These are phyloP conservation scores for Sinocyclocheilus anophthalmus DNA, from an alignment of 2,113 vertebrate species.

Conservation along the genomic window DNA sequence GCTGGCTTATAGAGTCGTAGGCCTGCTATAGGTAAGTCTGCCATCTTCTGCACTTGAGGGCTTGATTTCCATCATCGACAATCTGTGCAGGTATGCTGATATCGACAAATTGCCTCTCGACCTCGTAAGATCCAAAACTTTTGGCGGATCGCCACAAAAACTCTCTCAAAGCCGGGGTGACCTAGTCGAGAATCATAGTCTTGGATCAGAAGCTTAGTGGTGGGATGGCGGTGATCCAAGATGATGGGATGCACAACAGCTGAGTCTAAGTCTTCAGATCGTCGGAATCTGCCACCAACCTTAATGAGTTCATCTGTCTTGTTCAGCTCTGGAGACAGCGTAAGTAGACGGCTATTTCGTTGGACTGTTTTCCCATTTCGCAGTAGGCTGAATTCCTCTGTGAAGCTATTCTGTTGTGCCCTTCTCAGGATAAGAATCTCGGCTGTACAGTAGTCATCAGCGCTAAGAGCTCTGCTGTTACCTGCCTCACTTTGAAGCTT, in stretches of 20 bases:
- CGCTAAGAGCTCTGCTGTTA: background rate
- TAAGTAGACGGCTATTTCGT: background rate
- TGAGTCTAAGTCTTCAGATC: background rate
- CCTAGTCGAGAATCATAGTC: background rate
- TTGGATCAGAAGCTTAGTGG: background rate
- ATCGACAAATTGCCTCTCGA: background rate
- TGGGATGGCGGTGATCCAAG: background rate
- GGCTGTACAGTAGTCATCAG: background rate
- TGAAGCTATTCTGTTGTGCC: background rate
- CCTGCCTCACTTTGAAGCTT: background rate
- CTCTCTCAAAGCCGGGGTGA: background rate
- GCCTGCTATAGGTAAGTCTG: background rate
- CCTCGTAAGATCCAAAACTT: background rate
- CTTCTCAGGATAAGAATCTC: background rate
- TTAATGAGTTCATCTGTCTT: too few species aligned
- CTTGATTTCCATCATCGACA: background rate
- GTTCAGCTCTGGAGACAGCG: too few species aligned
- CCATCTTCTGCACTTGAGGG: background rate
- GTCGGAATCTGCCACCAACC: too few species aligned
- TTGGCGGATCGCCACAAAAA: background rate
- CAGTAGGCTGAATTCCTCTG: too few species aligned
- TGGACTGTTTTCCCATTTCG: background rate
- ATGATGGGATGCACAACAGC: background rate
- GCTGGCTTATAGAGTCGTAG: background rate
- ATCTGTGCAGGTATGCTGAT: background rate